phyloP scores from a whole-genome alignment of 2,888 invertebrate species.

The Aelia acuminata region DNA sequence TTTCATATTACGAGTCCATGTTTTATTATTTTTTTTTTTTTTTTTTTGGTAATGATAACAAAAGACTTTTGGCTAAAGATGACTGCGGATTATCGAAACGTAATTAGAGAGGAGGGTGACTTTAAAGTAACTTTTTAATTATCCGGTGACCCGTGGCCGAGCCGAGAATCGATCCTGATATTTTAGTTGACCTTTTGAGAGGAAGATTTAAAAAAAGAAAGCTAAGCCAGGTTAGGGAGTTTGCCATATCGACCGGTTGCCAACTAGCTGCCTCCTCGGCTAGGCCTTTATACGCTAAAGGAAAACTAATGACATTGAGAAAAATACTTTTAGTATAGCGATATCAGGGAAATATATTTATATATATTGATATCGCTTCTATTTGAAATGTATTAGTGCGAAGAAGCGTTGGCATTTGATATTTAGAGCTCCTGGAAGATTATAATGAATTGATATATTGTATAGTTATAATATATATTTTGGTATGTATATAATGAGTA shows the following conservation, averaged over 20 bases:
- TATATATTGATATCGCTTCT: too few species aligned
- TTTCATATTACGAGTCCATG: too few species aligned
- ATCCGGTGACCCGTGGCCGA: neutral
- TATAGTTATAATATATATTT: too few species aligned
- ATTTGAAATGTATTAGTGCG: too few species aligned
- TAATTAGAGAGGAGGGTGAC: neutral
- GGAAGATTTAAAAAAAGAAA: slow-evolving; percentile 22
- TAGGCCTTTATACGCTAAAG: neutral
- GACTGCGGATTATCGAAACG: neutral
- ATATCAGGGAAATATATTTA: too few species aligned
- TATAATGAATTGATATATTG: too few species aligned
- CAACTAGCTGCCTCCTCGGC: neutral
- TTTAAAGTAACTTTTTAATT: slow-evolving; percentile 23
- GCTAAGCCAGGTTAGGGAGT: neutral
- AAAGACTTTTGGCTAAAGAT: neutral
- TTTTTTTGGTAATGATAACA: neutral
- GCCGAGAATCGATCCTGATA: neutral
- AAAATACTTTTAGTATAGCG: too few species aligned
- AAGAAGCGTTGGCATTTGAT: too few species aligned
- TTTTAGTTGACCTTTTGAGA: slow-evolving; percentile 25
- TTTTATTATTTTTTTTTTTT: too few species aligned
- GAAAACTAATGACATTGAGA: neutral
- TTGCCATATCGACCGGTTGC: neutral
- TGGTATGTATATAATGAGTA: too few species aligned
- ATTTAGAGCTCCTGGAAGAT: too few species aligned